Evolutionary conservation across 2,888 invertebrate genomes (phyloP).

Genomic region (Phalangium opilio): DNA sequence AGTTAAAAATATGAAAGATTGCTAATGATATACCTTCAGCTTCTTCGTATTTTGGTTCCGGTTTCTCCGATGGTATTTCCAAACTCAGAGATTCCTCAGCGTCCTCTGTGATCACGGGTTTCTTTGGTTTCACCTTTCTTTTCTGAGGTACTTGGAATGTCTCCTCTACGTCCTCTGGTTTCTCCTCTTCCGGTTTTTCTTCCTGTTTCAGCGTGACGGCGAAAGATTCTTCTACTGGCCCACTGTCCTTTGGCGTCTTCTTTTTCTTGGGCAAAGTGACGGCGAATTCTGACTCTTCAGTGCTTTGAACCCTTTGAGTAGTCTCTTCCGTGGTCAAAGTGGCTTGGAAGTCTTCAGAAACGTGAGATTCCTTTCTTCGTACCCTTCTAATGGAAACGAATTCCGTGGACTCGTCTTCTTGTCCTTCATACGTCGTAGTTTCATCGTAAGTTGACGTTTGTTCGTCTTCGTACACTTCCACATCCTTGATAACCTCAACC

Average conservation of each 20-base stretch:
- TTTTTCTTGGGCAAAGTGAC: constrained; percentile 8
- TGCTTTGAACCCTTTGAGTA: not conserved
- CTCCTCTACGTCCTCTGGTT: constrained; percentile 16
- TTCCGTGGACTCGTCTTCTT: constrained; percentile 11
- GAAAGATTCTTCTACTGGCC: constrained; percentile 8
- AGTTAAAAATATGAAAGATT: too few relatives aligned
- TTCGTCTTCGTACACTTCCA: constrained; percentile 1
- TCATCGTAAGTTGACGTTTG: too few relatives aligned
- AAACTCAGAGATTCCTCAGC: constrained; percentile 25
- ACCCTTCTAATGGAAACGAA: constrained; percentile 7
- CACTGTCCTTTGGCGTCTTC: constrained; percentile 6
- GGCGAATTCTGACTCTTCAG: constrained; percentile 9
- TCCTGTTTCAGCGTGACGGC: constrained; percentile 2
- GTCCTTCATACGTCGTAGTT: too few relatives aligned
- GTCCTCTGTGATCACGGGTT: constrained; percentile 31
- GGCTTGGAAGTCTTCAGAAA: constrained; percentile 3
- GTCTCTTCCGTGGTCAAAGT: not conserved
- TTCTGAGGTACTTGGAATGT: constrained; percentile 8
- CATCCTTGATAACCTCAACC: not conserved
- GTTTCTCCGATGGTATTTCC: constrained; percentile 11
- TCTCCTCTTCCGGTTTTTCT: constrained; percentile 2
- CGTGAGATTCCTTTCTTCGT: not conserved
- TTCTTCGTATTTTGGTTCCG: constrained; percentile 8
- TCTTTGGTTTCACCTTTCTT: constrained; percentile 28
- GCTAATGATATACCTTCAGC: constrained; percentile 3